Percentiles rank a stretch among this genome's conserved stretches.
These are phyloP conservation scores for Platorchestia sp. DNA, from an alignment of 1,140 invertebrate genomes.

Conservation along the genomic window DNA sequence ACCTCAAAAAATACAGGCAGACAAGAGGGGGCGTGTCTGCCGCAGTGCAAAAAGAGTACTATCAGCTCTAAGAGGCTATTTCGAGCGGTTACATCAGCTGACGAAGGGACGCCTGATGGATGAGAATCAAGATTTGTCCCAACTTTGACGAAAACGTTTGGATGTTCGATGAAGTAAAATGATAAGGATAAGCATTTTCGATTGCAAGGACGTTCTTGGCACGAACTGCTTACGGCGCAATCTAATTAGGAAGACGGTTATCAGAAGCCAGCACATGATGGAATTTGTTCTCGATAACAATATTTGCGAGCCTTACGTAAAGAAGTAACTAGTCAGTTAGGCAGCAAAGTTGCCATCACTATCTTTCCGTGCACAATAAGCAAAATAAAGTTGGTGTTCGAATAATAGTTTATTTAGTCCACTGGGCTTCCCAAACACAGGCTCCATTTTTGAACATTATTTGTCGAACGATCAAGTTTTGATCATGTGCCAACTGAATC, in stretches of 20 bases:
- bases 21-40: background rate
- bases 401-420: background rate
- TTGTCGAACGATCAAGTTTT: background rate
- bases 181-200: background rate
- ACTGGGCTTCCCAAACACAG: background rate
- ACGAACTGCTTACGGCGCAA: background rate
- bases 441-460: background rate
- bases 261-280: background rate
- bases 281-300: background rate
- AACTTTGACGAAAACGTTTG: conserved; percentile 4
- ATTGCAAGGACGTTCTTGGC: conserved; percentile 21
- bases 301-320: background rate
- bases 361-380: background rate
- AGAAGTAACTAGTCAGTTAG: background rate
- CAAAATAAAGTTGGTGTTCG: background rate
- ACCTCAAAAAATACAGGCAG: conserved; percentile 9
- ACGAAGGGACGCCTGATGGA: conserved; percentile 20
- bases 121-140: conserved; percentile 11
- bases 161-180: background rate
- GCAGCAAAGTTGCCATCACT: background rate
- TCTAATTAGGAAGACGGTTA: background rate
- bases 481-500: background rate
- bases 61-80: conserved; percentile 20
- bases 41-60: conserved; percentile 30
- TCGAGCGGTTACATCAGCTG: conserved; percentile 48